Percentiles rank a stretch among this genome's conserved stretches.
Evolutionary conservation across 2,113 vertebrate species (phyloP).

Genomic region (Arvicanthis niloticus): DNA sequence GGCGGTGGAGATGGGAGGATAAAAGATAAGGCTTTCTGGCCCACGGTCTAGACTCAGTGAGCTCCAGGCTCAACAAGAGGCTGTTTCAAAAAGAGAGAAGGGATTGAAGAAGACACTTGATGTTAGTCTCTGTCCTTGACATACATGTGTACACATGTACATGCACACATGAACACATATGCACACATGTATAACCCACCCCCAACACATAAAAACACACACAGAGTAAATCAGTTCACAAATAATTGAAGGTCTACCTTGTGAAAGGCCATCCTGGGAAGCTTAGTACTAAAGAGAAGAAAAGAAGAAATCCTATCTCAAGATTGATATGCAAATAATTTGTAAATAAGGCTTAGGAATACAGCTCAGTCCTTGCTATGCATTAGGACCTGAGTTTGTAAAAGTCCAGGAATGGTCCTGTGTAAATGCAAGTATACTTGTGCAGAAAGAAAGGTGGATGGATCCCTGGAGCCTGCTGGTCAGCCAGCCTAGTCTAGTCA

Average conservation of each 20-base stretch:
- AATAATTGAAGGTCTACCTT: neutral
- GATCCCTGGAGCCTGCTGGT: neutral
- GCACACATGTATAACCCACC: neutral
- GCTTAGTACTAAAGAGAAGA: neutral
- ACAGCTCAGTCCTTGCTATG: neutral
- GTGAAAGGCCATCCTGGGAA: neutral
- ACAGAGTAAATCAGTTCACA: neutral
- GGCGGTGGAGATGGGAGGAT: neutral
- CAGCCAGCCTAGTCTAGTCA: neutral
- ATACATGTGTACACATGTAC: too few species aligned
- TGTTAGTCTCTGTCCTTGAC: neutral
- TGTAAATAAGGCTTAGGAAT: too few species aligned
- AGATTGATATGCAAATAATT: neutral
- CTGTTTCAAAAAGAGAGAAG: neutral
- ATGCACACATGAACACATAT: neutral
- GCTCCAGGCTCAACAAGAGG: neutral
- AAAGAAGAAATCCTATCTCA: neutral
- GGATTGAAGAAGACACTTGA: neutral
- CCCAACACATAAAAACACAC: neutral
- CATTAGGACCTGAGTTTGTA: neutral
- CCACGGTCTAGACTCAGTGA: neutral
- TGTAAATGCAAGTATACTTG: neutral
- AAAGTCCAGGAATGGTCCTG: neutral
- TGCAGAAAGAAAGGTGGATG: neutral
- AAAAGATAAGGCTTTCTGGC: neutral